A percentile compares a stretch with the other conserved stretches of the same genome.
Evolutionary conservation across 2,888 invertebrate species (phyloP).

Genomic region (Aphelenchoides bicaudatus): DNA sequence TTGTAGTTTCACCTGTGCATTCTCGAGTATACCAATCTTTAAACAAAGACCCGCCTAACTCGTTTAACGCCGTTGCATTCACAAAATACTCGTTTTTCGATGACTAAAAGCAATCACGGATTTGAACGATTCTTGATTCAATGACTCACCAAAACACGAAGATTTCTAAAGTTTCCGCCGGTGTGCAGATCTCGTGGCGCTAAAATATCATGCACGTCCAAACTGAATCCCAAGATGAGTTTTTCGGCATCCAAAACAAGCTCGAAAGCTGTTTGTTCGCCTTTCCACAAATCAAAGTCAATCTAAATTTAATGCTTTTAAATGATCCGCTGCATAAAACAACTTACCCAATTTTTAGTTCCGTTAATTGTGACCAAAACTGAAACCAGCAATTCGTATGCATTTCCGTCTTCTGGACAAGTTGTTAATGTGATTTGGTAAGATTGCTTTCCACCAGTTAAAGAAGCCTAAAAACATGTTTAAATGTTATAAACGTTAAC

Average conservation of each 20-base stretch:
- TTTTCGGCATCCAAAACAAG: neutral
- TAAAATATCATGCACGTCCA: slow-evolving; percentile 34
- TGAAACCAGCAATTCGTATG: slow-evolving; percentile 11
- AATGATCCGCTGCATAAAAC: neutral
- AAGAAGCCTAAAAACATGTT: neutral
- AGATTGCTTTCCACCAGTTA: neutral
- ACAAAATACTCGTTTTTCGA: slow-evolving; percentile 39
- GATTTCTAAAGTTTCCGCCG: slow-evolving; percentile 28
- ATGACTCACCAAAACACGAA: slow-evolving; percentile 37
- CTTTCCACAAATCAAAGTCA: slow-evolving; percentile 33
- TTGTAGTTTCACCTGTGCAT: slow-evolving; percentile 31
- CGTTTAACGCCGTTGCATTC: slow-evolving; percentile 36
- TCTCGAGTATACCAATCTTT: slow-evolving; percentile 40
- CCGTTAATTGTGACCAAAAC: slow-evolving; percentile 14
- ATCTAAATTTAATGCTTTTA: slow-evolving; percentile 20
- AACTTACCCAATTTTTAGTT: slow-evolving; percentile 11
- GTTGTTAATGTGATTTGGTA: neutral
- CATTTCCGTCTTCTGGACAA: slow-evolving; percentile 3
- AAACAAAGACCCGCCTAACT: slow-evolving; percentile 42
- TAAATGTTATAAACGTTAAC: neutral
- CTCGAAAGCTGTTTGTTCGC: slow-evolving; percentile 2
- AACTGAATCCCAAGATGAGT: slow-evolving; percentile 15
- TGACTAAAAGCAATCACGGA: slow-evolving; percentile 31
- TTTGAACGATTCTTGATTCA: neutral
- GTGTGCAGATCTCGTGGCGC: slow-evolving; percentile 27